Percentiles rank a stretch among this genome's conserved stretches.
These are phyloP conservation scores for Spodoptera picta DNA, from an alignment of 2,888 invertebrate species.

Conservation along the genomic window DNA sequence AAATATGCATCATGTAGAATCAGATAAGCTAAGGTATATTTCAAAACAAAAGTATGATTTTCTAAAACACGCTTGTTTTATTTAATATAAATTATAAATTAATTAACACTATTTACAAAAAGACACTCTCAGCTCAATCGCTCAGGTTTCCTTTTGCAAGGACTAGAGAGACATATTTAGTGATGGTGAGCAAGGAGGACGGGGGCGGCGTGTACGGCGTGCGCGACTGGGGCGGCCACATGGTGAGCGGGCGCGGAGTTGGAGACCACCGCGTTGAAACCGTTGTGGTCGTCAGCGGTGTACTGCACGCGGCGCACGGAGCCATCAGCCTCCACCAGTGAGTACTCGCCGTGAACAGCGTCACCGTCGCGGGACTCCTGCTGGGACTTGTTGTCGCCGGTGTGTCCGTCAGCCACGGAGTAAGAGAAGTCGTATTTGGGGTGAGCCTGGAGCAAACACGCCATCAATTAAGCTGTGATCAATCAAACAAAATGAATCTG, in stretches of 20 bases:
- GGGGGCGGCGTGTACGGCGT: conserved; percentile 60
- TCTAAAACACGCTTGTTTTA: conserved; percentile 32
- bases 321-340: conserved; percentile 84
- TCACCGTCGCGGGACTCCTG: conserved; percentile 89
- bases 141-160: conserved; percentile 11
- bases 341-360: conserved; percentile 88
- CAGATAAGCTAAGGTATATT: background rate
- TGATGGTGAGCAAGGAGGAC: conserved; percentile 66
- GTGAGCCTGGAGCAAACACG: conserved; percentile 72
- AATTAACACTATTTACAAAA: conserved; percentile 58
- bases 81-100: conserved; percentile 55
- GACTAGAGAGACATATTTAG: conserved; percentile 51
- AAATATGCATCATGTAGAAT: no score
- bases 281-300: conserved; percentile 85
- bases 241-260: conserved; percentile 75
- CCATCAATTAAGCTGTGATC: background rate
- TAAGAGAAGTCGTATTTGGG: conserved; percentile 89
- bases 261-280: conserved; percentile 80
- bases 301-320: conserved; percentile 87
- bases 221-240: conserved; percentile 43
- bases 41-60: conserved; percentile 2
- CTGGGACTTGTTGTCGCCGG: conserved; percentile 90
- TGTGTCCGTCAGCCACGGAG: conserved; percentile 88
- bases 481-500: rapidly evolving
- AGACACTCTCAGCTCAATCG: conserved; percentile 34